Evolutionary conservation across 2,113 vertebrate species (phyloP).

Genomic region (Mobula birostris): DNA sequence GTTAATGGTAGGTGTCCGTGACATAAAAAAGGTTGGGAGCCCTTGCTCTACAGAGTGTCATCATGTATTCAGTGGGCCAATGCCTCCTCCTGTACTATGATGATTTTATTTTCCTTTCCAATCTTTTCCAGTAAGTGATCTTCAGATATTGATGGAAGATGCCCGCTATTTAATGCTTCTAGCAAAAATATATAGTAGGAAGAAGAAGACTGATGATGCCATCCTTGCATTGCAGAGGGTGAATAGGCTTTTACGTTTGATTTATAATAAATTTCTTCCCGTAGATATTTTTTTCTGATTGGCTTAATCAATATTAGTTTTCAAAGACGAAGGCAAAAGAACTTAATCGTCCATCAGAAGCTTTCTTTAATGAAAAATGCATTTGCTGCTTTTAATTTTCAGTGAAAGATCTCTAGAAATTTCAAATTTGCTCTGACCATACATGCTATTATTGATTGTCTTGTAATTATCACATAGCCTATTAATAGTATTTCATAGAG

Average conservation of each 20-base stretch:
- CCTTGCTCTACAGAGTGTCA: no score
- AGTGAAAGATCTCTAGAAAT: not conserved
- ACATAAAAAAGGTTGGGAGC: no score
- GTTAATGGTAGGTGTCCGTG: no score
- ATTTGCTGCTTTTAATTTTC: not conserved
- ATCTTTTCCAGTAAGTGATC: constrained; percentile 67
- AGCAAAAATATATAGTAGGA: constrained; percentile 84
- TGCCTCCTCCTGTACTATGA: no score
- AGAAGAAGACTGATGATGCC: constrained; percentile 71
- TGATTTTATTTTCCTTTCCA: not conserved
- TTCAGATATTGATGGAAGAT: constrained; percentile 74
- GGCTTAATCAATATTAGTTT: not conserved
- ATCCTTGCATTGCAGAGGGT: constrained; percentile 77
- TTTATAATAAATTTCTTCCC: not conserved
- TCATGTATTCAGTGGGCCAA: no score
- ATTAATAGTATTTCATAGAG: not conserved
- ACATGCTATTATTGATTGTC: not conserved
- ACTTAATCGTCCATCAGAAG: not conserved
- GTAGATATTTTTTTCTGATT: not conserved
- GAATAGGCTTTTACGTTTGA: constrained; percentile 41
- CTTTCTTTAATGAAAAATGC: not conserved
- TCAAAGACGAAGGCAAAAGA: not conserved
- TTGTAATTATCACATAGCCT: not conserved
- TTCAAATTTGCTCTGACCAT: no score
- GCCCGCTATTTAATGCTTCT: constrained; percentile 78